A percentile compares a stretch with the other conserved stretches of the same genome.
phyloP scores from a whole-genome alignment of 2,888 invertebrate genomes.

The Meloe dianella region DNA sequence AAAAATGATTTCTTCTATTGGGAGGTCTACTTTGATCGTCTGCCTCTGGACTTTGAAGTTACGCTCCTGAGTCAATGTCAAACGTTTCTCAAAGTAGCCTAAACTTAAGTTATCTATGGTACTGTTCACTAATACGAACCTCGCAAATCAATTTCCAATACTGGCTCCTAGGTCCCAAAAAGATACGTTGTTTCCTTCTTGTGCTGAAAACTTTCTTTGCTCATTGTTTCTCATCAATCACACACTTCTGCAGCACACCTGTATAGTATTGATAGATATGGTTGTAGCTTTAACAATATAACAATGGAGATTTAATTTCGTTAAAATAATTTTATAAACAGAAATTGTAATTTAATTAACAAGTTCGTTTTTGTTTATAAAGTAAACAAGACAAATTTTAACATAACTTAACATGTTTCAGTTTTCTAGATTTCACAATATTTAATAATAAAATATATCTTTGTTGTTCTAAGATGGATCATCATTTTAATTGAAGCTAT shows the following conservation, averaged over 20 bases:
- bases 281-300: not conserved
- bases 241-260: not conserved
- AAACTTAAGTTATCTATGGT: too few relatives aligned
- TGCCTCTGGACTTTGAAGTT: too few relatives aligned
- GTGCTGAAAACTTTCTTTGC: too few relatives aligned
- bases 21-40: too few relatives aligned
- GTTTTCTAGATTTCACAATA: slow-evolving; percentile 14
- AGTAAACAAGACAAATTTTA: not conserved
- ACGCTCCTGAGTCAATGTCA: too few relatives aligned
- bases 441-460: slow-evolving; percentile 20
- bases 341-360: not conserved
- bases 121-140: too few relatives aligned
- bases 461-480: slow-evolving; percentile 16
- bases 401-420: not conserved
- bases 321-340: not conserved
- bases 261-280: not conserved
- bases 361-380: not conserved
- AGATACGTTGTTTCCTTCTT: too few relatives aligned
- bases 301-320: not conserved
- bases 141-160: too few relatives aligned
- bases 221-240: not conserved
- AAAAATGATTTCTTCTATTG: too few relatives aligned
- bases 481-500: slow-evolving; percentile 32
- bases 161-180: too few relatives aligned
- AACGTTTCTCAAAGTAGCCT: too few relatives aligned